Evolutionary conservation across 2,113 vertebrate species (phyloP).

Genomic region (Grallaria varia): DNA sequence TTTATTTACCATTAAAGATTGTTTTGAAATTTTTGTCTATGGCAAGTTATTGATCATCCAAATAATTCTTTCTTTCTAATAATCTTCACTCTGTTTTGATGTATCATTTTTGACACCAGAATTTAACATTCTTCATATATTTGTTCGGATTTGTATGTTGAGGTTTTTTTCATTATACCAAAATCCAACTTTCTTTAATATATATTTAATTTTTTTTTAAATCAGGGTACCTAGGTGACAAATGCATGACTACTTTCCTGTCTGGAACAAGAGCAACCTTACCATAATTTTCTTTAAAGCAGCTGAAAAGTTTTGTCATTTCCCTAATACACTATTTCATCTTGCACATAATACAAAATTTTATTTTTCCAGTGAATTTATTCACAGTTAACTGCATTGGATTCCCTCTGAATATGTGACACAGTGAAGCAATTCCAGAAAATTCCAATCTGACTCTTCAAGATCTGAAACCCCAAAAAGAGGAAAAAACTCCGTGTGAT

Average conservation of each 20-base stretch:
- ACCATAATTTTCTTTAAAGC: not conserved
- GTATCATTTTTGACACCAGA: not conserved
- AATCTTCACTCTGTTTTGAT: not conserved
- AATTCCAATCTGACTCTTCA: not conserved
- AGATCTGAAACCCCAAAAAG: not conserved
- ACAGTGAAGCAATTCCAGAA: not conserved
- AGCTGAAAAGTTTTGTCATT: not conserved
- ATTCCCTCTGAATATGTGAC: not conserved
- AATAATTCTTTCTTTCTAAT: not conserved
- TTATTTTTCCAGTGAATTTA: not conserved
- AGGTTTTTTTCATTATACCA: not conserved
- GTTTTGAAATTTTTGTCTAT: not conserved
- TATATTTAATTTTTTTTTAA: not conserved
- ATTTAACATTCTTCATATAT: not conserved
- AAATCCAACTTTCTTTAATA: not conserved
- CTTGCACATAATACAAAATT: not conserved
- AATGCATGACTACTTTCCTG: not conserved
- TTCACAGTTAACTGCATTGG: not conserved
- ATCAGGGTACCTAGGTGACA: not conserved
- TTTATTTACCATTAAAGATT: not conserved
- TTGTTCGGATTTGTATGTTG: not conserved
- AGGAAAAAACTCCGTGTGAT: fast-evolving
- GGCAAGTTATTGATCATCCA: not conserved
- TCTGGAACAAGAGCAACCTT: not conserved
- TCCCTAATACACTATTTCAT: not conserved